Evolutionary conservation across 2,113 vertebrate genomes (phyloP).

Genomic region (Chloropsis hardwickii): DNA sequence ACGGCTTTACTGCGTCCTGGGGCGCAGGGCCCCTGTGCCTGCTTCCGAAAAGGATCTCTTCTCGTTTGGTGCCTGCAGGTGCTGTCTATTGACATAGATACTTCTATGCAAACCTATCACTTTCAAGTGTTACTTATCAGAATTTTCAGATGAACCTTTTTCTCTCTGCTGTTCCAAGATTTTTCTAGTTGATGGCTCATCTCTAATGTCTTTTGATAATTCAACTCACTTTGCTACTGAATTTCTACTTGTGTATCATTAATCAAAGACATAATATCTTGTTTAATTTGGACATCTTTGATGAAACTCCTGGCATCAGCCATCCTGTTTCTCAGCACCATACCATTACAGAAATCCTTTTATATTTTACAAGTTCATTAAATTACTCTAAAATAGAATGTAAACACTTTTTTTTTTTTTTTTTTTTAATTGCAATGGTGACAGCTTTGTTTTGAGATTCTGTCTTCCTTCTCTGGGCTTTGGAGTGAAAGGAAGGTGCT

Average conservation of each 20-base stretch:
- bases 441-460: neutral
- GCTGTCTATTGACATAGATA: neutral
- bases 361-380: neutral
- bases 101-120: neutral
- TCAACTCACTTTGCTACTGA: neutral
- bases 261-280: neutral
- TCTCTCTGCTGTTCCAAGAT: neutral
- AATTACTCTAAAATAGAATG: neutral
- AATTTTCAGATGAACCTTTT: neutral
- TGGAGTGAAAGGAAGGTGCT: neutral
- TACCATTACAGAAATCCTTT: neutral
- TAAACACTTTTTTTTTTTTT: neutral
- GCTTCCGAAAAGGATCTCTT: neutral
- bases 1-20: rapidly evolving
- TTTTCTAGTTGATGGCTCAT: neutral
- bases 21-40: neutral
- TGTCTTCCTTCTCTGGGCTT: neutral
- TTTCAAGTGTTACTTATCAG: neutral
- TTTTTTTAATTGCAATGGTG: neutral
- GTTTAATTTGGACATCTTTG: constrained; percentile 16
- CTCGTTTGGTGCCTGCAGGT: neutral
- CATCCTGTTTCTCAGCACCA: neutral
- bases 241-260: neutral
- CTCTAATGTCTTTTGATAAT: neutral
- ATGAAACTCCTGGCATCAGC: neutral